Percentiles rank a stretch among this genome's conserved stretches.
phyloP scores from a whole-genome alignment of 2,797 vertebrate genomes.

The Lepus oiostolus region DNA sequence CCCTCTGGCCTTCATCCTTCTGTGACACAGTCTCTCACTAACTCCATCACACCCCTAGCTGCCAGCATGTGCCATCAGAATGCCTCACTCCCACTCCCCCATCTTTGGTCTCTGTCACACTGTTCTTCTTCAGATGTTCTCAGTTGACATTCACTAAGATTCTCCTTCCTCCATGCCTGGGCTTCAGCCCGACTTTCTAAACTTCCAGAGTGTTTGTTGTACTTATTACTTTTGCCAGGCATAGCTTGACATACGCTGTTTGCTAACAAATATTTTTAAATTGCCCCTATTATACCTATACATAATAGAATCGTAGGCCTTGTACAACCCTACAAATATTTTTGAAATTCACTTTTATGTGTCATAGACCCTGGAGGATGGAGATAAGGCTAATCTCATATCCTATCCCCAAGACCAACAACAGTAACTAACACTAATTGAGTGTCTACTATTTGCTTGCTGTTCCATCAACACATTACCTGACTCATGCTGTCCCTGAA shows the following conservation, averaged over 20 bases:
- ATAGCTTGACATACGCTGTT: accelerated
- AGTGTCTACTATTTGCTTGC: neutral
- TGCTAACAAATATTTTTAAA: neutral
- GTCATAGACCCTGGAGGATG: neutral
- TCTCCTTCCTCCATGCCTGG: neutral
- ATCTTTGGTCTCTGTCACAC: neutral
- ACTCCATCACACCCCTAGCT: neutral
- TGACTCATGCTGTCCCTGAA: neutral
- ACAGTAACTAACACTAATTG: neutral
- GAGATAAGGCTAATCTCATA: neutral
- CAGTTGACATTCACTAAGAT: neutral
- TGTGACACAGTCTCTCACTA: neutral
- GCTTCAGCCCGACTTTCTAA: neutral
- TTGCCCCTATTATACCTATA: neutral
- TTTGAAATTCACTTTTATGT: neutral
- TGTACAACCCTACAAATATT: neutral
- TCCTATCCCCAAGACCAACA: neutral
- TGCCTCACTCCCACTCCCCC: accelerated
- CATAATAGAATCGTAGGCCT: neutral
- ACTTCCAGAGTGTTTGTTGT: neutral
- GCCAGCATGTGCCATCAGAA: neutral
- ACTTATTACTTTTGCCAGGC: neutral
- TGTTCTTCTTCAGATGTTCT: neutral
- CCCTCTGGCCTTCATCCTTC: neutral
- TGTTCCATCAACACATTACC: too few species aligned